Evolutionary conservation across 2,797 vertebrate genomes (phyloP).

Genomic region (Chaunax sp.): DNA sequence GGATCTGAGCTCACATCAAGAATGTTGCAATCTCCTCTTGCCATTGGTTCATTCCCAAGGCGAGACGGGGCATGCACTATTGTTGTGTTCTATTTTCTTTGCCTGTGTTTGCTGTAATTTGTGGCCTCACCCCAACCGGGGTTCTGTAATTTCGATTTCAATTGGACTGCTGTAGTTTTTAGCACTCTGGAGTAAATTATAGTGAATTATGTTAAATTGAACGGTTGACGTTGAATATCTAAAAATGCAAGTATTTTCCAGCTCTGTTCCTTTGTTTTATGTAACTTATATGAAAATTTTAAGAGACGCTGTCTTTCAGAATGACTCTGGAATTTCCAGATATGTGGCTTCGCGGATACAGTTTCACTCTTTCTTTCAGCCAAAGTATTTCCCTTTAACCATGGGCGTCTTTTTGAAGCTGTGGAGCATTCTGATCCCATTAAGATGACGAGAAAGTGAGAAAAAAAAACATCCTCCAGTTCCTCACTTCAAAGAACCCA

Average conservation of each 20-base stretch:
- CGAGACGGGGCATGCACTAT: conserved; percentile 69
- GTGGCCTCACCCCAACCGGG: conserved; percentile 71
- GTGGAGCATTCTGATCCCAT: conserved; percentile 64
- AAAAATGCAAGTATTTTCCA: conserved; percentile 69
- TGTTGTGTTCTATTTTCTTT: conserved; percentile 79
- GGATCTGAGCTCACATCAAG: conserved; percentile 51
- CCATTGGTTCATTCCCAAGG: conserved; percentile 56
- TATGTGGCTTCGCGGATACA: conserved; percentile 45
- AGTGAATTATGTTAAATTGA: conserved; percentile 81
- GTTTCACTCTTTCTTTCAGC: conserved; percentile 61
- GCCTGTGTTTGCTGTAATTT: conserved; percentile 78
- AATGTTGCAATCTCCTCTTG: conserved; percentile 53
- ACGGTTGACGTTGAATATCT: conserved; percentile 69
- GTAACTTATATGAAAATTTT: conserved; percentile 41
- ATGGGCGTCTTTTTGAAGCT: conserved; percentile 52
- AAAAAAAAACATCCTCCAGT: conserved; percentile 64
- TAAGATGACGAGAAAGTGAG: conserved; percentile 60
- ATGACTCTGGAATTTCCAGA: conserved; percentile 51
- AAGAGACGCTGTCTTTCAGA: conserved; percentile 59
- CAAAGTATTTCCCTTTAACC: conserved; percentile 61
- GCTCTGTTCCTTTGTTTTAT: conserved; percentile 65
- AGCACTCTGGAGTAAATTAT: conserved; percentile 79
- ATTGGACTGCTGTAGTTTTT: conserved; percentile 75
- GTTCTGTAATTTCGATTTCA: conserved; percentile 77
- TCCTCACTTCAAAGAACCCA: conserved; percentile 75